A percentile compares a stretch with the other conserved stretches of the same genome.
phyloP scores from a whole-genome alignment of 2,888 invertebrate genomes.

The Hedychridium roseum region DNA sequence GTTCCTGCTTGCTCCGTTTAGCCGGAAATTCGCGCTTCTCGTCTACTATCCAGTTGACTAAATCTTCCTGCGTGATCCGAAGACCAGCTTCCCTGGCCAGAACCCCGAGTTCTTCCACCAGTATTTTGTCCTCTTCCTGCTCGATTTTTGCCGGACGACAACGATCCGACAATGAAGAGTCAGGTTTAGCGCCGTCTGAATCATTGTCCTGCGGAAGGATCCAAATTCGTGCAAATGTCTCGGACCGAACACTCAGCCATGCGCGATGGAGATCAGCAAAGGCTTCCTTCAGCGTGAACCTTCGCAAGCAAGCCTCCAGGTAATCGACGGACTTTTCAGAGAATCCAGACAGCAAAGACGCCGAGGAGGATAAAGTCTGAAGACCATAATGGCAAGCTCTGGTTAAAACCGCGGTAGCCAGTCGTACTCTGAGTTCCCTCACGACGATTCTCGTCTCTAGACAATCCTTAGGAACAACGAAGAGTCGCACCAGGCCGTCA shows the following conservation, averaged over 20 bases:
- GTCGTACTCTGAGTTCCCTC: conserved; percentile 58
- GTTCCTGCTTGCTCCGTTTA: conserved; percentile 40
- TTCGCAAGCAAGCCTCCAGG: conserved; percentile 34
- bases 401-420: conserved; percentile 52
- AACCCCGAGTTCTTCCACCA: conserved; percentile 42
- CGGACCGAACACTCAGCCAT: conserved; percentile 62
- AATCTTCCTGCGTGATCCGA: conserved; percentile 40
- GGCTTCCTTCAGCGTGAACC: conserved; percentile 62
- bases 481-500: conserved; percentile 57
- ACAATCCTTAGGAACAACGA: conserved; percentile 48
- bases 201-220: conserved; percentile 42
- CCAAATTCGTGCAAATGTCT: conserved; percentile 62
- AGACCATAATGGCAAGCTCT: conserved; percentile 37
- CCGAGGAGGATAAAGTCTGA: too few relatives aligned
- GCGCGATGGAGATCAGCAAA: conserved; percentile 64
- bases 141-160: conserved; percentile 21
- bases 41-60: conserved; percentile 50
- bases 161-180: conserved; percentile 30
- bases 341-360: too few relatives aligned
- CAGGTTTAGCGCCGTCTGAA: too few relatives aligned
- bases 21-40: conserved; percentile 47
- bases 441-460: conserved; percentile 51
- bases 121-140: conserved; percentile 38
- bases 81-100: conserved; percentile 49
- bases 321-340: conserved; percentile 7